Base-by-base conservation (phyloP, 2,888 invertebrate genomes). In the Dioctria linearis region DNA sequence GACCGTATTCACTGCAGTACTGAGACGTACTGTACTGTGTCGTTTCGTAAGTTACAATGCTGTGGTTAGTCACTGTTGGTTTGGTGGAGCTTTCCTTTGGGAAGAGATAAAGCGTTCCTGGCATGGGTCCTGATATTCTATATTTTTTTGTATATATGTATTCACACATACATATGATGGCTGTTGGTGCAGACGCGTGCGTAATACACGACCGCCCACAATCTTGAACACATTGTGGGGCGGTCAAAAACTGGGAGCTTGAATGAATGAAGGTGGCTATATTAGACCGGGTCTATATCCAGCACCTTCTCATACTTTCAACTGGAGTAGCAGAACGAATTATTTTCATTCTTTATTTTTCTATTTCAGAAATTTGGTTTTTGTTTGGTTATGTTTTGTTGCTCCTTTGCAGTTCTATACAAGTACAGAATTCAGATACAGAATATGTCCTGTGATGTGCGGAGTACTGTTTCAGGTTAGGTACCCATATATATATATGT, bases 171-270 rank as follows among this genome's bases (percentile, higher is more conserved):
- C 25, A 25, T 25, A 25, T 25, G 25, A 25, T 25, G n/a, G 11
- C 3, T 11, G 6, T 11, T 3, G 54, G 40, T 54, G 46, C 54
- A 65, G 43, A 81, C 81, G 81, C 81, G 11, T 81, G 81, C 81
- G 81, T 80, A n/a, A 57, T 54, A 57, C 78, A 80, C 81, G 80
- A 81, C 81, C 81, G 80, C 80, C 81, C 80, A 78, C 81, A 81
- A 81, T 65, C 42, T 37, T 13, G 5, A n/a, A 51, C 63, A 6
- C 37, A 9, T 81, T 81, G 78, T 25, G 65, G 63, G 80, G 80
- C 76, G 80, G 39, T 66, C 71, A 11, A n/a, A 76, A 8, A 8
- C 25, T 25, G 25, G 25, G 25, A 25, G 25, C 25, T 49, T 76
- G 63, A 63, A 73, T 73, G 73, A 57, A 73, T 73, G 8, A 1